These are phyloP conservation scores for Nymphalis urticae DNA, from an alignment of 2,888 invertebrate species.

Conservation along the genomic window DNA sequence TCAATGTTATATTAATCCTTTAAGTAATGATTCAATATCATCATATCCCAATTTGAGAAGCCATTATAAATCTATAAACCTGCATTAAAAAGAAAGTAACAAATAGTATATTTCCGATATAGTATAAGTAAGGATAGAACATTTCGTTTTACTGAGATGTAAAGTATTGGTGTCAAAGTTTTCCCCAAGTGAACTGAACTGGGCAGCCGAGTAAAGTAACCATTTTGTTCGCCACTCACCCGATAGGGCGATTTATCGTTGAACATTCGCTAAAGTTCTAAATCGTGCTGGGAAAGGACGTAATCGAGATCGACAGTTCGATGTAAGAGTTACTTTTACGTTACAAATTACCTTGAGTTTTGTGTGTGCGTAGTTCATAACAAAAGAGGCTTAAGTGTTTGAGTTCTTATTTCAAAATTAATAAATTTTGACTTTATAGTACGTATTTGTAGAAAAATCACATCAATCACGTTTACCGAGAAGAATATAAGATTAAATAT, in stretches of 20 bases:
- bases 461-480: too few species aligned
- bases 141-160: constrained; percentile 3
- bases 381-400: neutral
- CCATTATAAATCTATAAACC: too few species aligned
- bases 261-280: constrained; percentile 29
- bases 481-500: too few species aligned
- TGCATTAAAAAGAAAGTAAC: too few species aligned
- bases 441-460: too few species aligned
- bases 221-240: constrained; percentile 23
- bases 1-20: too few species aligned
- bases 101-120: too few species aligned
- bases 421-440: too few species aligned
- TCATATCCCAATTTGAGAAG: too few species aligned
- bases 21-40: too few species aligned
- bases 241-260: constrained; percentile 31
- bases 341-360: constrained; percentile 5
- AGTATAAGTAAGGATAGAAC: neutral
- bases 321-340: constrained; percentile 14
- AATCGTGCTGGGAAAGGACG: constrained; percentile 27
- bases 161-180: constrained; percentile 12
- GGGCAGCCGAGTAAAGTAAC: constrained; percentile 16
- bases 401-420: too few species aligned
- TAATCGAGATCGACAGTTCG: constrained; percentile 30
- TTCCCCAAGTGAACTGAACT: constrained; percentile 14
- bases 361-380: neutral